Evolutionary conservation across 1,140 invertebrate species (phyloP).

Genomic region (Drosophila ironensis): DNA sequence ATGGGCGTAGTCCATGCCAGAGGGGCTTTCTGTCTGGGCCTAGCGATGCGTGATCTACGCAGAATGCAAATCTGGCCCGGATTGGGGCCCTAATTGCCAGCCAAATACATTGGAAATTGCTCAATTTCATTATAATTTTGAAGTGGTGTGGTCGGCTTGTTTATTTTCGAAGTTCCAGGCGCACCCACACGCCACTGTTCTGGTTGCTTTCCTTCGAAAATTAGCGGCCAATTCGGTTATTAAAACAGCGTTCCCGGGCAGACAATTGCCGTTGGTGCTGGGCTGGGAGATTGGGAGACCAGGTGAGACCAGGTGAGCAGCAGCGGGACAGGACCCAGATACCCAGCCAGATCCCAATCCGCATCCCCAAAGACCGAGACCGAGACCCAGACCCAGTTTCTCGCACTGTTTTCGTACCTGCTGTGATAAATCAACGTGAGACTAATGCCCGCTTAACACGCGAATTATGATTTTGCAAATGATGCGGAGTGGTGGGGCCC

Average conservation of each 20-base stretch:
- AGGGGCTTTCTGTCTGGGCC: constrained; percentile 13
- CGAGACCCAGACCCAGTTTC: constrained; percentile 70
- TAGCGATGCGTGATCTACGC: constrained; percentile 33
- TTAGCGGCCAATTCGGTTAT: constrained; percentile 72
- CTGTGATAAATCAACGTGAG: constrained; percentile 81
- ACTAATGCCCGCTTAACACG: constrained; percentile 80
- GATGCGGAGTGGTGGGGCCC: constrained; percentile 47
- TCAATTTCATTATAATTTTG: background rate
- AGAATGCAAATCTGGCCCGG: constrained; percentile 19
- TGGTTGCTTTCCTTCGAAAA: constrained; percentile 45
- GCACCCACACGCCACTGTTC: constrained; percentile 42
- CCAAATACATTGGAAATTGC: background rate
- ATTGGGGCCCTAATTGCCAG: constrained; percentile 15
- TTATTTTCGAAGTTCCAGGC: background rate
- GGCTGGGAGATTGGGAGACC: constrained; percentile 6
- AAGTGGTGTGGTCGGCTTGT: background rate
- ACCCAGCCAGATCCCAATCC: constrained; percentile 1
- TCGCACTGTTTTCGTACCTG: constrained; percentile 50
- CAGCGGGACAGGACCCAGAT: constrained; percentile 61
- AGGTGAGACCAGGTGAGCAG: constrained; percentile 8
- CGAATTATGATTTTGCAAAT: constrained; percentile 81
- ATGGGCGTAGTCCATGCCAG: constrained; percentile 24
- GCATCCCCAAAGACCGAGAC: constrained; percentile 12
- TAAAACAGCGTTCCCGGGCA: constrained; percentile 47
- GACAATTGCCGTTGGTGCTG: constrained; percentile 35